Percentiles rank a stretch among this genome's conserved stretches.
These are phyloP conservation scores for Megaceryle maxima DNA, from an alignment of 2,113 vertebrate species.

Conservation along the genomic window DNA sequence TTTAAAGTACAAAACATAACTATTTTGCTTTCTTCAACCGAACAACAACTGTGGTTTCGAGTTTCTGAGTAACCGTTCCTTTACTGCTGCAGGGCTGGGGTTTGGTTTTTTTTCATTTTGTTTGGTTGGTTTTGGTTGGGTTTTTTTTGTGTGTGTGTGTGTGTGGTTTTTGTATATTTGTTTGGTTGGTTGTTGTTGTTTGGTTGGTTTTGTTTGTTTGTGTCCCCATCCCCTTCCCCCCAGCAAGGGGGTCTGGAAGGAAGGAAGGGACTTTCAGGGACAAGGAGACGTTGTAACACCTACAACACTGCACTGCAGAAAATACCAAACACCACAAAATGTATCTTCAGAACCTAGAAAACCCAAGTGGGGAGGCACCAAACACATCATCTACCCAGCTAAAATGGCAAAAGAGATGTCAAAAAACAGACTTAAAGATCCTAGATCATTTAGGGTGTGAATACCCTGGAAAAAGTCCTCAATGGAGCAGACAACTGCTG, in stretches of 20 bases:
- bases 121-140: background rate
- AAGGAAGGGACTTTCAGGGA: background rate
- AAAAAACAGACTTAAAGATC: background rate
- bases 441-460: background rate
- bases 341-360: no score
- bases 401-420: background rate
- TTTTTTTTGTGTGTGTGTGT: no score
- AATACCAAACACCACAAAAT: accelerated
- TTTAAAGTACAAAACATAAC: background rate
- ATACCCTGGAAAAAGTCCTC: background rate
- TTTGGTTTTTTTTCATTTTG: no score
- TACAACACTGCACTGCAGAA: background rate
- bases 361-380: background rate
- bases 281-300: background rate
- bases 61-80: background rate
- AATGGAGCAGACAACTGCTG: background rate
- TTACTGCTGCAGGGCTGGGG: background rate
- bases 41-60: background rate
- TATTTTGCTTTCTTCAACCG: background rate
- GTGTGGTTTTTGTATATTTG: no score
- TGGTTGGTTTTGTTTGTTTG: no score
- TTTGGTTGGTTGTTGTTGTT: no score
- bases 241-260: background rate
- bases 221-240: no score
- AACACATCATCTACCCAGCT: background rate